Evolutionary conservation across 2,113 vertebrate species (phyloP), one percentile per base, ranked within the genome.

Genomic region (Tilapia sparmanii): DNA sequence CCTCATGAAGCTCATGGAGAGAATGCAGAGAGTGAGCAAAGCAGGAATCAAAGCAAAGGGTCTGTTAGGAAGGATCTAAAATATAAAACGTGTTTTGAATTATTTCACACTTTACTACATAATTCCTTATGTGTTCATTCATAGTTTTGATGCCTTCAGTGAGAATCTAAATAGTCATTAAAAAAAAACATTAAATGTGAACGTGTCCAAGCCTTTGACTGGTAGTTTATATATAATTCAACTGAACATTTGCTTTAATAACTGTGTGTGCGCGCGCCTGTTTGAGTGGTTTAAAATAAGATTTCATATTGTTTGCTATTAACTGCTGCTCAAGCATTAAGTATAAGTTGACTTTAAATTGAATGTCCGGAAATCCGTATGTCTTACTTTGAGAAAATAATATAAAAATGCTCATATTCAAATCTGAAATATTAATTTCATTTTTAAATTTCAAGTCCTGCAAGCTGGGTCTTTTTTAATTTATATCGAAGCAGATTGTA

Each of bases 291-390:
- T 57, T 57, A 26, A 15, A 13, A 29, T 57, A 26, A 29, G 7
- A 26, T 26, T 57, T 29, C 55, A 57, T 29, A 57, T 29, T 29
- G 55, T 15, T 57, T 29, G 55, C 3, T 57, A 9, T 26, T 57
- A 57, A 26, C 54, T 57, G 7, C 54, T 26, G 54, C 7, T 59
- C 24, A 3, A 3, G 13, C 24, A 29, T 3, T 13, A 13, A 68
- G 19, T 40, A 3, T 13, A 40, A 40, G 6, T 22, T 68, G 33
- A 22, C 33, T 68, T 38, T 66, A 66, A 38, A 66, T n/a, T 13
- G 31, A 13, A 66, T 38, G 10, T 66, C 2, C 0, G 6, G 61
- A 66, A 1, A 66, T 38, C 6, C 6, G 2, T 3, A 35, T 66
- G 10, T 35, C 61, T 38, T 2, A 38, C 31, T 38, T 35, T n/a